Percentiles rank a stretch among this genome's conserved stretches.
Evolutionary conservation across 2,888 invertebrate genomes (phyloP).

Genomic region (Callosobruchus maculatus): DNA sequence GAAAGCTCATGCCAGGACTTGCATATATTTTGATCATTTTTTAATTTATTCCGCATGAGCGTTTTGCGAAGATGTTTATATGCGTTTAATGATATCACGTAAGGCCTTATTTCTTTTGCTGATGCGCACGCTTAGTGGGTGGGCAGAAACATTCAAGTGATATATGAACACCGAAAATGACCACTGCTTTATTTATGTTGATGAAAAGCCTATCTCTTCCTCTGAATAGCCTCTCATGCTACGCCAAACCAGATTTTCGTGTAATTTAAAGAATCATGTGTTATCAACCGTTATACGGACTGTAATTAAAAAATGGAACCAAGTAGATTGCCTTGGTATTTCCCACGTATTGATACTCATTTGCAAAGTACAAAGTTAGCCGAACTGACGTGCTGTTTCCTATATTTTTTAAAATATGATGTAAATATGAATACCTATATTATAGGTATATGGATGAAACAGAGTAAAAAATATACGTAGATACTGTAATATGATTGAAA

Average conservation of each 20-base stretch:
- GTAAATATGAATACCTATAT: too few species aligned
- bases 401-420: too few species aligned
- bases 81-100: neutral
- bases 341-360: too few species aligned
- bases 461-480: too few species aligned
- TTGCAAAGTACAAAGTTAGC: too few species aligned
- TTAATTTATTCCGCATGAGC: neutral
- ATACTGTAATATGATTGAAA: too few species aligned
- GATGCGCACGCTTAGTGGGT: neutral
- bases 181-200: neutral
- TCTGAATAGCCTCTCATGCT: neutral
- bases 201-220: neutral
- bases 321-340: too few species aligned
- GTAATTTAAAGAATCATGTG: neutral
- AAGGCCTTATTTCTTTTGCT: neutral
- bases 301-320: too few species aligned
- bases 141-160: neutral
- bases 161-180: neutral
- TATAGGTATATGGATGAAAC: too few species aligned
- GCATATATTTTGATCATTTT: neutral
- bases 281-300: neutral
- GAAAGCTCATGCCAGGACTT: neutral
- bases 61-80: neutral
- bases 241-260: neutral
- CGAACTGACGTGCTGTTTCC: too few species aligned